Evolutionary conservation across 2,113 vertebrate genomes (phyloP).

Genomic region (Rhipidura dahli): DNA sequence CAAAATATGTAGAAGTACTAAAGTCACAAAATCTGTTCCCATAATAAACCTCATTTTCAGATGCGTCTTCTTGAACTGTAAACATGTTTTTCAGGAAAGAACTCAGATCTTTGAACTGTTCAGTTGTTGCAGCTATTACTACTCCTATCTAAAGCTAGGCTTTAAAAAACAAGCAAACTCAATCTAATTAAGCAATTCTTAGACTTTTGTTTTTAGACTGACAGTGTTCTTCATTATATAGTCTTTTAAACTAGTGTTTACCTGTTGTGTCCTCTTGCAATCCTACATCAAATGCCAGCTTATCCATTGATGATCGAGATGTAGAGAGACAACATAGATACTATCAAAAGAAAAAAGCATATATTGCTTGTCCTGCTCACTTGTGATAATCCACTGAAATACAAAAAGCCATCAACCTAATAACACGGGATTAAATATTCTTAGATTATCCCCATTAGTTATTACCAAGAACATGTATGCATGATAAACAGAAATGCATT

Average conservation of each 20-base stretch:
- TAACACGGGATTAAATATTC: neutral
- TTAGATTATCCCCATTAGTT: neutral
- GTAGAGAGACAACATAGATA: slow-evolving; percentile 94
- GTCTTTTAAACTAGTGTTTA: slow-evolving; percentile 28
- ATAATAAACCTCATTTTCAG: neutral
- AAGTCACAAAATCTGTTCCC: neutral
- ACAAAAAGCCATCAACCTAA: neutral
- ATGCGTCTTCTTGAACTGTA: neutral
- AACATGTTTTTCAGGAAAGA: neutral
- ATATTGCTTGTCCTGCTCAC: neutral
- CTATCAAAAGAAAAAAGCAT: slow-evolving; percentile 63
- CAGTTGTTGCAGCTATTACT: neutral
- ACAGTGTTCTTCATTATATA: neutral
- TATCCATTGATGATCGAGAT: slow-evolving; percentile 93
- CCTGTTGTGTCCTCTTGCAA: slow-evolving; percentile 94
- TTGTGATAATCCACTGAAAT: neutral
- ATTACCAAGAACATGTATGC: neutral
- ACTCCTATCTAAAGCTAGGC: neutral
- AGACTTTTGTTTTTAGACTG: neutral
- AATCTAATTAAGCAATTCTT: neutral
- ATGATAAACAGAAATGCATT: neutral
- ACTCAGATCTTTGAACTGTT: neutral
- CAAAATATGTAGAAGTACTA: neutral
- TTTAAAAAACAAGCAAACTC: neutral
- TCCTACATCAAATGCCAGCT: slow-evolving; percentile 94